Evolutionary conservation across 2,888 invertebrate genomes (phyloP).

Genomic region (Erynnis tages): DNA sequence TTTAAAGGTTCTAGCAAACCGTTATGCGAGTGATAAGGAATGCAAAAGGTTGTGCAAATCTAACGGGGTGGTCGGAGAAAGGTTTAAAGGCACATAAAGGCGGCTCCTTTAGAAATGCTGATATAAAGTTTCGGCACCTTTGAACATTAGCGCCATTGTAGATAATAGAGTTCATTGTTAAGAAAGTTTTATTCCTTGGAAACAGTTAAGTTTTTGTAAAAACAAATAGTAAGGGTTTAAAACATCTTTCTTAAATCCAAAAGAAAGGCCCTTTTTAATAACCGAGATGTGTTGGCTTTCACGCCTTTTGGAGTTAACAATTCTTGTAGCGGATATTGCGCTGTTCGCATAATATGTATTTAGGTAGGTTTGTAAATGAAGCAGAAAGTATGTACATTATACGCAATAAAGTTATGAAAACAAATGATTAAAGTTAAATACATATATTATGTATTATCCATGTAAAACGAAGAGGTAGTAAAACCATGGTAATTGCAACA

Average conservation of each 20-base stretch:
- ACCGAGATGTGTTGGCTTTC: neutral
- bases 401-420: no score
- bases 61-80: constrained; percentile 56
- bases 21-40: constrained; percentile 55
- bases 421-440: no score
- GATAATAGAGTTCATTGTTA: constrained; percentile 45
- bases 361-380: no score
- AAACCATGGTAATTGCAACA: no score
- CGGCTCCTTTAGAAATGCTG: constrained; percentile 57
- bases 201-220: constrained; percentile 54
- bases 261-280: neutral
- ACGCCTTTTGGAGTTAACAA: neutral
- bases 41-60: constrained; percentile 58
- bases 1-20: constrained; percentile 30
- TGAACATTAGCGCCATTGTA: constrained; percentile 53
- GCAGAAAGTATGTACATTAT: no score
- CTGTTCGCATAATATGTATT: no score
- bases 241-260: constrained; percentile 29
- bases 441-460: no score
- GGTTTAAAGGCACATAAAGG: constrained; percentile 50
- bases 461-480: no score
- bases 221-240: constrained; percentile 14
- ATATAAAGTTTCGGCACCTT: constrained; percentile 71
- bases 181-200: constrained; percentile 67
- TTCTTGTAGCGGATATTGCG: no score